Conservation (phyloP, 1,140 invertebrate species). For the Drosophila serrata region DNA sequence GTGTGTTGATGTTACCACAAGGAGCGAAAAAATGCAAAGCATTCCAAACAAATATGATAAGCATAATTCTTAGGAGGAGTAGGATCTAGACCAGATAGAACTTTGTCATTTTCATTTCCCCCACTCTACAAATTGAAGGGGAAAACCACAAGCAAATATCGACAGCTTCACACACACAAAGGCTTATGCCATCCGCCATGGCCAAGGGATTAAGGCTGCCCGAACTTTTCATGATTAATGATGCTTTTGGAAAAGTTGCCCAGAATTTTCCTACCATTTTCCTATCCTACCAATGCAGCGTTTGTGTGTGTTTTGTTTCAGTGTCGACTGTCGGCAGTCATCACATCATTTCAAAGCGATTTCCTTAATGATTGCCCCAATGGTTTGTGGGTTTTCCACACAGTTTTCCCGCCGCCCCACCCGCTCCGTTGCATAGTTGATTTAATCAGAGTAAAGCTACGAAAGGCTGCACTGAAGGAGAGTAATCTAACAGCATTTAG, state of each 20-base stretch:
- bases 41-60: slow-evolving; percentile 82
- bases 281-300: too few relatives aligned
- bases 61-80: slow-evolving; percentile 58
- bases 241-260: slow-evolving; percentile 68
- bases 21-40: slow-evolving; percentile 60
- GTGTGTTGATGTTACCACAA: slow-evolving; percentile 60
- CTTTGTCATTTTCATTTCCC: slow-evolving; percentile 60
- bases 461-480: slow-evolving; percentile 21
- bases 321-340: slow-evolving; percentile 39
- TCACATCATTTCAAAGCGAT: slow-evolving; percentile 58
- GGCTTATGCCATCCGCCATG: slow-evolving; percentile 53
- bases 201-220: slow-evolving; percentile 68
- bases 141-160: slow-evolving; percentile 71
- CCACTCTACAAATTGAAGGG: slow-evolving; percentile 53
- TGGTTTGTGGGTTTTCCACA: not conserved
- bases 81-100: slow-evolving; percentile 7
- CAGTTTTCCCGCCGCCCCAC: not conserved
- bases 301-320: slow-evolving; percentile 38
- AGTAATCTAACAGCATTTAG: slow-evolving; percentile 42
- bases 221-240: slow-evolving; percentile 76
- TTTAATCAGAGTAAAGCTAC: slow-evolving; percentile 41
- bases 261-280: slow-evolving; percentile 4
- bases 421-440: slow-evolving; percentile 38
- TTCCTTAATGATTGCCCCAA: slow-evolving; percentile 59
- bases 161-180: slow-evolving; percentile 59